phyloP scores from a whole-genome alignment of 2,797 vertebrate genomes.

The Glossophaga mutica region DNA sequence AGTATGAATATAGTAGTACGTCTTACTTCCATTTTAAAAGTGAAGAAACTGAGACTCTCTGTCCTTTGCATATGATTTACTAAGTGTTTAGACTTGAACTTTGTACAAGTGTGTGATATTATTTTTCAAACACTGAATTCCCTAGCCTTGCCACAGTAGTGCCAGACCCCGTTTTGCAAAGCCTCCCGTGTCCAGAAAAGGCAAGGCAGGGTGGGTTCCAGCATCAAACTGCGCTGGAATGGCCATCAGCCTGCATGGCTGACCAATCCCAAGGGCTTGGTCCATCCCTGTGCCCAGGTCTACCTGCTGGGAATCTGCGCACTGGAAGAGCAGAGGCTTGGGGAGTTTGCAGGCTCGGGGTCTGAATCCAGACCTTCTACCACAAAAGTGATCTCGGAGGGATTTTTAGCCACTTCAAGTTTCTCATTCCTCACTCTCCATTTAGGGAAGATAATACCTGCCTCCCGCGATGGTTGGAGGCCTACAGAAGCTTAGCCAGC shows the following conservation, averaged over 20 bases:
- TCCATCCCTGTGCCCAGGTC: accelerated
- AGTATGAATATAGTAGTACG: neutral
- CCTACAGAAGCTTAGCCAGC: neutral
- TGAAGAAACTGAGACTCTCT: neutral
- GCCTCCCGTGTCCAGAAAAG: neutral
- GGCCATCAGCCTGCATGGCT: accelerated
- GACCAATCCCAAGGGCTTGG: accelerated
- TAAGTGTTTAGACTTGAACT: neutral
- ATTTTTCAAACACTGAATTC: neutral
- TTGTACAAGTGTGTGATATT: neutral
- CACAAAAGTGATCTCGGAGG: accelerated
- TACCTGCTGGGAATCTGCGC: neutral
- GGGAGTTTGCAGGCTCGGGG: neutral
- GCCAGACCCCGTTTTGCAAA: neutral
- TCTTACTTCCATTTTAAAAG: neutral
- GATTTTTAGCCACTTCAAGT: neutral
- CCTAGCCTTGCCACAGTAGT: neutral
- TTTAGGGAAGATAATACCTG: neutral
- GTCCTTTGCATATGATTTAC: neutral
- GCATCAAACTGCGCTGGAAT: neutral
- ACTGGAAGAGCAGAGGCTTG: neutral
- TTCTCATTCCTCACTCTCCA: neutral
- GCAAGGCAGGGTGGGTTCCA: neutral
- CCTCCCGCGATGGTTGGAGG: accelerated
- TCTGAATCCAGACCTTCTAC: neutral